Evolutionary conservation across 2,113 vertebrate species (phyloP).

Genomic region (Syngnathoides biaculeatus): DNA sequence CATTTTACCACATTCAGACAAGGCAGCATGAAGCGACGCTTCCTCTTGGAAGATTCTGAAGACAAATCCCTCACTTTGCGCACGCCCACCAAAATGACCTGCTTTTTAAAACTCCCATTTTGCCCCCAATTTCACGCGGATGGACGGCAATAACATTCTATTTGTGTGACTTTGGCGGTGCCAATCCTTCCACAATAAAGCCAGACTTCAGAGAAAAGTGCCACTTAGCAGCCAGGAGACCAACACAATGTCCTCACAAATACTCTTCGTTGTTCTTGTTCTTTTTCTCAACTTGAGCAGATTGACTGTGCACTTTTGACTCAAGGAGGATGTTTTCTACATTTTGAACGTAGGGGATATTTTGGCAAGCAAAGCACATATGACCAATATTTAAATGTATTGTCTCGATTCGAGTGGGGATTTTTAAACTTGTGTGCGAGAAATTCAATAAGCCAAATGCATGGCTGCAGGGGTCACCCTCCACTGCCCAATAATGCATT

Average conservation of each 20-base stretch:
- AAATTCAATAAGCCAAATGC: too few relatives aligned
- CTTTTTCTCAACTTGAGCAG: background rate
- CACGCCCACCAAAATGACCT: slow-evolving; percentile 34
- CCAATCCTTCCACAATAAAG: slow-evolving; percentile 28
- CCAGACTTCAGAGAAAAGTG: background rate
- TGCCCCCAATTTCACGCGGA: slow-evolving; percentile 40
- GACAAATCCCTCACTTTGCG: slow-evolving; percentile 33
- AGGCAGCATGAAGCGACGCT: slow-evolving; percentile 14
- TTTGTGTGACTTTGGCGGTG: slow-evolving; percentile 14
- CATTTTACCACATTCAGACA: slow-evolving; percentile 20
- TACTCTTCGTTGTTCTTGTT: background rate
- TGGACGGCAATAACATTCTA: slow-evolving; percentile 39
- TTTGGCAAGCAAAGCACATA: background rate
- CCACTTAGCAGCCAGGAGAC: background rate
- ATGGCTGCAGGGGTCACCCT: too few relatives aligned
- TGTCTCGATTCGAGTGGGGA: too few relatives aligned
- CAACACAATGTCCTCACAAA: background rate
- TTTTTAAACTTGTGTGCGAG: too few relatives aligned
- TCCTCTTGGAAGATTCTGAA: background rate
- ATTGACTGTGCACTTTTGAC: slow-evolving; percentile 4
- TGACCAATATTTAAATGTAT: background rate
- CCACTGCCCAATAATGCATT: too few relatives aligned
- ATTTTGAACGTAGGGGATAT: background rate
- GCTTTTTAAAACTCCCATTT: slow-evolving; percentile 45
- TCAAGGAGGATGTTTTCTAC: background rate